These are phyloP conservation scores for Chaitophorus viminalis DNA, from an alignment of 2,888 invertebrate genomes.

Conservation along the genomic window DNA sequence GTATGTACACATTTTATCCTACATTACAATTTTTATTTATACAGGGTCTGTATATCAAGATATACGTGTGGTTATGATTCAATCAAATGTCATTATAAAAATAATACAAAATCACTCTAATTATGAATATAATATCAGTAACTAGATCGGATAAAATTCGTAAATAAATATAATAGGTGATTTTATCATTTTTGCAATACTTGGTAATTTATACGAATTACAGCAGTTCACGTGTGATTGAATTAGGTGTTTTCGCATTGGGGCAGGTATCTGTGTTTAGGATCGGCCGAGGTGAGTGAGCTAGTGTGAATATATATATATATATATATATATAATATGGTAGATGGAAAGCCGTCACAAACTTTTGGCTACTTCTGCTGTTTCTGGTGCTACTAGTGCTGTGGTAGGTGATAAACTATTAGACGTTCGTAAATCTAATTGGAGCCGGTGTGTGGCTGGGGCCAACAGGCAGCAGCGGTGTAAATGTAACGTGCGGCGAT, in stretches of 20 bases:
- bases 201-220: neutral
- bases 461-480: neutral
- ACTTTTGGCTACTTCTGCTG: no score
- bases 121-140: no score
- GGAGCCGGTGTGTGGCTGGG: neutral
- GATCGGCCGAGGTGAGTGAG: no score
- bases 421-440: constrained; percentile 55
- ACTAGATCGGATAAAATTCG: no score
- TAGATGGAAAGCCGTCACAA: neutral
- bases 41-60: no score
- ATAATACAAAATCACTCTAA: no score
- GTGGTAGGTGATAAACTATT: constrained; percentile 26
- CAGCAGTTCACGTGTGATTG: neutral
- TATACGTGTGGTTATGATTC: no score
- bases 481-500: neutral
- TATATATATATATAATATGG: no score
- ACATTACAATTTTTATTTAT: neutral
- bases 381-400: no score
- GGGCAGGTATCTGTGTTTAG: neutral
- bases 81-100: no score
- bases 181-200: neutral
- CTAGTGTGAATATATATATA: no score
- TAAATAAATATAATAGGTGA: no score
- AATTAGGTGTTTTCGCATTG: constrained; percentile 1
- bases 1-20: neutral